Evolutionary conservation across 1,140 invertebrate genomes (phyloP), one percentile per base, ranked within the genome.

Genomic region (Homarus americanus): DNA sequence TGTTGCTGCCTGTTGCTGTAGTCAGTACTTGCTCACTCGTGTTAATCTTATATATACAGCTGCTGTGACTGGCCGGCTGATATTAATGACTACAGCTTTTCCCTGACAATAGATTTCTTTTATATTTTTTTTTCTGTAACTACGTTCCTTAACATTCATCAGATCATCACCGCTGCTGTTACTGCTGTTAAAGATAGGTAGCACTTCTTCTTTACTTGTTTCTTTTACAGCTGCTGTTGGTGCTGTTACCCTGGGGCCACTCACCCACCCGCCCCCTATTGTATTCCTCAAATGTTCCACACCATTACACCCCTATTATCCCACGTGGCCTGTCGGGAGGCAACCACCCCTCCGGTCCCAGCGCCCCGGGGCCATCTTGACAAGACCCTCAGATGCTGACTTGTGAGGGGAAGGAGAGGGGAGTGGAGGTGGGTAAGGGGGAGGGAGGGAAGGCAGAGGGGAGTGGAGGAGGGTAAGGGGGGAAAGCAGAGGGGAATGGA

Each of bases 281-380:
- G 87, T 90, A 76, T 83, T 90, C 80, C 87, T 83, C 87, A 88
- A 90, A 83, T 90, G 87, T 90, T 90, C 87, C 87, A 90, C 79
- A 90, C 80, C 87, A 90, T 90, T 90, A 90, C 87, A 72, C 87
- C 44, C 44, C 87, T 83, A 90, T 90, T 90, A 90, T 83, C 87
- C 38, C 38, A 38, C 9, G 87, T 90, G 87, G 83, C 87, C 58
- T 80, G 87, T n/a, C 87, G 58, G n/a, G 7, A 9, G 36, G 0
- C 69, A 82, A 10, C 78, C n/a, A 1, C 15, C 75, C 85, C 58
- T 28, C 85, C 40, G 84, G 24, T 41, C 73, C 34, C 28, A 20
- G n/a, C 76, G 36, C 17, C 76, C 63, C 20, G 28, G 12, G 4
- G n/a, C 63, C 41, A 17, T 34, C 12, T 80, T 20, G 15, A 12